Conservation (phyloP, 2,888 invertebrate species). For the Eristalinus aeneus region DNA sequence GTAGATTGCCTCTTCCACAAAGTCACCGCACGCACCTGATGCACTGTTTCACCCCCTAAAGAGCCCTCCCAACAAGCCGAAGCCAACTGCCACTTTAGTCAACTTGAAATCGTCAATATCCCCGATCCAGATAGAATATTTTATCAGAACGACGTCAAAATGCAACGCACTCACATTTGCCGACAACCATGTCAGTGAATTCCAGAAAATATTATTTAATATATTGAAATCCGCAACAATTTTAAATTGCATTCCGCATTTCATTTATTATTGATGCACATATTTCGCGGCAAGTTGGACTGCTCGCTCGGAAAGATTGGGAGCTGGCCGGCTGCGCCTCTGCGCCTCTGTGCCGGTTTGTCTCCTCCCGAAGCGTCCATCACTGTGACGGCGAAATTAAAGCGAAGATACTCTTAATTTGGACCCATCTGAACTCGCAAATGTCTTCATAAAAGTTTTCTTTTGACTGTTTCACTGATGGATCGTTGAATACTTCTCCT, state of each 20-base stretch:
- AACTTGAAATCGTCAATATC: neutral
- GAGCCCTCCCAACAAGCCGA: neutral
- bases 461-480: conserved; percentile 55
- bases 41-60: neutral
- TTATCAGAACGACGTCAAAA: neutral
- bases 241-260: conserved; percentile 69
- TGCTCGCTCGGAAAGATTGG: neutral
- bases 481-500: conserved; percentile 65
- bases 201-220: conserved; percentile 69
- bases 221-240: conserved; percentile 64
- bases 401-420: conserved; percentile 65
- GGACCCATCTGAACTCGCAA: conserved; percentile 61
- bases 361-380: conserved; percentile 36
- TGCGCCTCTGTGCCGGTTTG: neutral
- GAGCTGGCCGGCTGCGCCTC: neutral
- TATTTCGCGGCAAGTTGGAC: conserved; percentile 48
- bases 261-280: conserved; percentile 70
- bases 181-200: conserved; percentile 35
- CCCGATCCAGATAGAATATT: neutral
- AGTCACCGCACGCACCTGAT: too few relatives aligned
- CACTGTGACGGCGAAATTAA: conserved; percentile 65
- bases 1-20: too few relatives aligned
- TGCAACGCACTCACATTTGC: neutral
- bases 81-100: neutral
- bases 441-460: conserved; percentile 67